Base-by-base conservation (phyloP, 2,888 invertebrate genomes). In the Drosophila yooni region DNA sequence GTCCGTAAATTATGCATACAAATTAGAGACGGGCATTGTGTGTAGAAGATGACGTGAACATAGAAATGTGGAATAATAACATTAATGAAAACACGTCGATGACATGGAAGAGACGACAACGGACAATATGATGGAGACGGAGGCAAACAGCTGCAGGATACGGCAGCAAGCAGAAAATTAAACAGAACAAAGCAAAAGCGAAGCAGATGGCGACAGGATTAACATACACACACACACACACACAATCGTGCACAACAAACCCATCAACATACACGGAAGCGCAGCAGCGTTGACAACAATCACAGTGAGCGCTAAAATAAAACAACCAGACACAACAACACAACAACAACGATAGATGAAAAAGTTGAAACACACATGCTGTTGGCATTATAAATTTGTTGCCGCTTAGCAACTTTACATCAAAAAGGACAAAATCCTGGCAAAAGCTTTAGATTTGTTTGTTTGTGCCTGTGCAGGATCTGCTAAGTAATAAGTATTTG, bases 41-140 rank as follows among this genome's bases (percentile, higher is more conserved):
- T 70, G 59, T 56, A 65, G 74, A 69, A 79, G 73, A 72, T 89
- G 89, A 89, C 73, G 79, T 84, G 77, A 87, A 87, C 89, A 85
- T 76, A 70, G 78, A 87, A 89, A 84, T 85, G 85, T 87, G 84
- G 85, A 89, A 85, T 87, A 85, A 85, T 89, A 85, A 85, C 85
- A 89, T 85, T 85, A 85, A 89, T 87, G 89, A 85, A 85, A 89
- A 85, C 85, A 89, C 81, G 84, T 85, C 82, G 80, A 83, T 69
- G 76, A 76, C 74, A 69, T 69, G 60, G 43, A 43, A 67, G 58
- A 64, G 53, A 56, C 33, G 48, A 15, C 46, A 25, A 56, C 29
- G 51, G 43, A 50, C 31, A 54, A 38, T 10, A 25, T 31, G 21
- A 29, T 51, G 25, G 57, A 33, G 53, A 27, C 18, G 34, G n/a